A percentile compares a stretch with the other conserved stretches of the same genome.
Evolutionary conservation across 2,113 vertebrate genomes (phyloP).

Genomic region (Crocuta crocuta): DNA sequence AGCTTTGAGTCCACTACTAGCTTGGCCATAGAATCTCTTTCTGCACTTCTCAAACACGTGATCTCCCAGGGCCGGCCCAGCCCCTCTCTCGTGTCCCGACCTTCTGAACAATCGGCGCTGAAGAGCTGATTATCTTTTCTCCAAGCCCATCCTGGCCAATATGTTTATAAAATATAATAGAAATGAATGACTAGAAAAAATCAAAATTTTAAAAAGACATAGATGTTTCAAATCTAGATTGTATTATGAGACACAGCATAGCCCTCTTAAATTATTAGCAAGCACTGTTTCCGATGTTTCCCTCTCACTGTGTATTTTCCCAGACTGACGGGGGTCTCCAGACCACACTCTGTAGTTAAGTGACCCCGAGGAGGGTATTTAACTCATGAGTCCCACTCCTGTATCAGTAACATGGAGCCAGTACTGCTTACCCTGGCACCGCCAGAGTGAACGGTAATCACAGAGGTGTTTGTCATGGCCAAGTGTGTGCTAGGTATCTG

Average conservation of each 20-base stretch:
- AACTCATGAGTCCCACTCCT: neutral
- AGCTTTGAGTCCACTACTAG: neutral
- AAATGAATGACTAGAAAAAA: neutral
- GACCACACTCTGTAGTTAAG: neutral
- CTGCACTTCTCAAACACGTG: neutral
- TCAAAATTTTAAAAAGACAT: neutral
- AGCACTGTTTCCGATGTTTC: neutral
- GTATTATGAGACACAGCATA: neutral
- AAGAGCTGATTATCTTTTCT: neutral
- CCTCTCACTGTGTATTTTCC: neutral
- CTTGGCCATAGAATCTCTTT: too few relatives aligned
- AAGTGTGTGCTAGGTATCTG: neutral
- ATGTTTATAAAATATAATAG: neutral
- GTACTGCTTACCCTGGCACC: neutral
- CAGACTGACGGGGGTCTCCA: neutral
- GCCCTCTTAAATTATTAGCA: neutral
- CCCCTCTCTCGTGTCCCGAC: too few relatives aligned
- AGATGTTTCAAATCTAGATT: neutral
- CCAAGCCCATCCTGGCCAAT: neutral
- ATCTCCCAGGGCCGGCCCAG: too few relatives aligned
- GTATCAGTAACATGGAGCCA: neutral
- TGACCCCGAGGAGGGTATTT: neutral
- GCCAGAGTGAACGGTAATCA: neutral
- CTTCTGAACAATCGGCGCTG: rapidly evolving
- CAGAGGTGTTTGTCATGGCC: neutral